These are phyloP conservation scores for Melieria omissa DNA, from an alignment of 2,888 invertebrate species.

Conservation along the genomic window DNA sequence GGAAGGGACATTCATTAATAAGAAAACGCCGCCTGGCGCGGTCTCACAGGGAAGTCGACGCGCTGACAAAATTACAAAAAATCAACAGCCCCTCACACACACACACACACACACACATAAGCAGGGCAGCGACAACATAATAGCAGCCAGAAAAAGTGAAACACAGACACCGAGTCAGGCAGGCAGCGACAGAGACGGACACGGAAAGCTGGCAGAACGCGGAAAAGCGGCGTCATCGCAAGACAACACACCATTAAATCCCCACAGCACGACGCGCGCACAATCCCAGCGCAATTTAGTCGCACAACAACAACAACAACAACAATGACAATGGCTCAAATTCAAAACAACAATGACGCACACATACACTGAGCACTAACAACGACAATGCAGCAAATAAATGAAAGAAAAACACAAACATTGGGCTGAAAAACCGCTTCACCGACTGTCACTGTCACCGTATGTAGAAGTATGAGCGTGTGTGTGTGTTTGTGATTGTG, in stretches of 20 bases:
- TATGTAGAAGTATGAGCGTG: constrained; percentile 41
- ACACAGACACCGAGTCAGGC: too few species aligned
- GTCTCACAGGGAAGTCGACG: background rate
- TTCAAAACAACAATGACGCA: background rate
- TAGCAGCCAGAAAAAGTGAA: too few species aligned
- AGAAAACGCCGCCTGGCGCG: constrained; percentile 7
- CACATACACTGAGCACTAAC: background rate
- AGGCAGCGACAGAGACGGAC: too few species aligned
- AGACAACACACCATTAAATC: constrained; percentile 57
- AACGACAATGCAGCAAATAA: too few species aligned
- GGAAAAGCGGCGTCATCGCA: too few species aligned
- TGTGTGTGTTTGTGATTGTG: constrained; percentile 26
- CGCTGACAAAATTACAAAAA: background rate
- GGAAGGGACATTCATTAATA: too few species aligned
- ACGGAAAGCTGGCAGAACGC: background rate
- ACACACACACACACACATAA: constrained; percentile 3
- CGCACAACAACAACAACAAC: background rate
- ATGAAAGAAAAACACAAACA: too few species aligned
- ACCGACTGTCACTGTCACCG: constrained; percentile 29
- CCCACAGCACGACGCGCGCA: constrained; percentile 61
- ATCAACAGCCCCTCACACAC: background rate
- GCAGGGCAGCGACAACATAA: background rate
- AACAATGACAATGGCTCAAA: background rate
- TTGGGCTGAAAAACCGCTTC: background rate
- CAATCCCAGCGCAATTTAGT: constrained; percentile 62